Percentiles rank a stretch among this genome's conserved stretches.
phyloP scores from a whole-genome alignment of 2,113 vertebrate genomes.

The Prunella himalayana region DNA sequence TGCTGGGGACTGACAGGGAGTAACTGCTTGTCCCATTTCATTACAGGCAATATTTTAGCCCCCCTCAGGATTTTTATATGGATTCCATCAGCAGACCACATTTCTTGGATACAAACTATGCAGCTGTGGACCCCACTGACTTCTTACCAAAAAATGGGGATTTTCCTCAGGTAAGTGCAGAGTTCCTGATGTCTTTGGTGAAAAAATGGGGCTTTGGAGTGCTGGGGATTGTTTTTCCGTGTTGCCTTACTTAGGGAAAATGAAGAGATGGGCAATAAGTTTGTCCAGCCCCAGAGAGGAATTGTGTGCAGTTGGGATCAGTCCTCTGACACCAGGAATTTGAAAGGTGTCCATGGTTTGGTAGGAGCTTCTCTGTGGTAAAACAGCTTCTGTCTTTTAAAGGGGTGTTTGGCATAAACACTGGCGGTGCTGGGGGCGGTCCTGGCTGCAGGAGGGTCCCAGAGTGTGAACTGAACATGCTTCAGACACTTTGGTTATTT shows the following conservation, averaged over 20 bases:
- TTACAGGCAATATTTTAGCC: slow-evolving; percentile 64
- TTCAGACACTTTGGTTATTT: not conserved
- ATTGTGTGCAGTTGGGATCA: not conserved
- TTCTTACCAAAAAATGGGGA: slow-evolving; percentile 67
- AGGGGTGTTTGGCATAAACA: not conserved
- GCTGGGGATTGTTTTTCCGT: not conserved
- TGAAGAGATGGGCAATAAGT: not conserved
- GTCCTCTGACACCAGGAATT: not conserved
- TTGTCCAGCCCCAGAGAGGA: not conserved
- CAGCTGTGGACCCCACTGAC: slow-evolving; percentile 37
- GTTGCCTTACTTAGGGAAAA: not conserved
- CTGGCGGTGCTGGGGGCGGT: not conserved
- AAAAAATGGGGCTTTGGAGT: not conserved
- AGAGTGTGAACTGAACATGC: not conserved
- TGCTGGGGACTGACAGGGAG: not conserved
- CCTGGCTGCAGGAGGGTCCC: not conserved
- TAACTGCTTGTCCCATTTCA: slow-evolving; percentile 2
- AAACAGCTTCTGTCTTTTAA: not conserved
- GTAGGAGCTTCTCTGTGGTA: not conserved
- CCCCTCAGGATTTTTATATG: slow-evolving; percentile 44
- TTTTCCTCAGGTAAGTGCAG: slow-evolving; percentile 71
- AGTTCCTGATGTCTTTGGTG: not conserved
- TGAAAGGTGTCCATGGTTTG: not conserved
- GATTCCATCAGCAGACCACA: slow-evolving; percentile 39
- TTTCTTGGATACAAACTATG: slow-evolving; percentile 60